Evolutionary conservation across 2,797 vertebrate genomes (phyloP), one percentile per base, ranked within the genome.

Genomic region (Tragopan temminckii): DNA sequence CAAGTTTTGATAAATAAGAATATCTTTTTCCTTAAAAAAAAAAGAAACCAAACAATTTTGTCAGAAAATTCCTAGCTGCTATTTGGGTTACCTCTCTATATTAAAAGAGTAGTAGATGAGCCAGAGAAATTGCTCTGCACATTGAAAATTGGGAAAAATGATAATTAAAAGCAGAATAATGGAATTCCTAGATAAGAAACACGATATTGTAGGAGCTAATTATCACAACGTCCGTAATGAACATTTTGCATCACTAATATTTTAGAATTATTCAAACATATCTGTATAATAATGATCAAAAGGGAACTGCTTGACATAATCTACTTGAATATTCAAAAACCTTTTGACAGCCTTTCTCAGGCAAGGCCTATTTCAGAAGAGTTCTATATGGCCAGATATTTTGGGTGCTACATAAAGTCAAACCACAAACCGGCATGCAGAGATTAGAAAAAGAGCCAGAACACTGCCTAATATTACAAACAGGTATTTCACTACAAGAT

Each of bases 1-100:
- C 89, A 96, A 83, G 87, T 92, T 94, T 92, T 95, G 83, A 93
- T 93, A 95, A 94, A 95, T 95, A 96, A 92, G 80, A 80, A 27
- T 17, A 57, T 82, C 80, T 85, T 76, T 63, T 29, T 38, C 25
- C 50, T 57, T n/a, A 20, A 77, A 82, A 94, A 94, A 50, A 25
- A 27, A 27, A 27, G 29, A 53, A 52, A 17, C 1, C 8, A 27
- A 50, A 27, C 9, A 96, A 89, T 94, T 94, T 90, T 87, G 75
- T 78, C 84, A 92, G 84, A 87, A 95, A 95, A 94, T 89, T 93
- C 79, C 77, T 61, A 18, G 19, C 81, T 57, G 67, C 40, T 57
- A 7, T 74, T 87, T 21, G 20, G 20, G 42, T 75, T 93, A 53
- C 90, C 77, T 58, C 84, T 93, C 81, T 93, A 36, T 46, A 90